Percentiles rank a stretch among this genome's conserved stretches.
Conservation (phyloP, 1,140 invertebrate species). For the Trachymyrmex cornetzi region DNA sequence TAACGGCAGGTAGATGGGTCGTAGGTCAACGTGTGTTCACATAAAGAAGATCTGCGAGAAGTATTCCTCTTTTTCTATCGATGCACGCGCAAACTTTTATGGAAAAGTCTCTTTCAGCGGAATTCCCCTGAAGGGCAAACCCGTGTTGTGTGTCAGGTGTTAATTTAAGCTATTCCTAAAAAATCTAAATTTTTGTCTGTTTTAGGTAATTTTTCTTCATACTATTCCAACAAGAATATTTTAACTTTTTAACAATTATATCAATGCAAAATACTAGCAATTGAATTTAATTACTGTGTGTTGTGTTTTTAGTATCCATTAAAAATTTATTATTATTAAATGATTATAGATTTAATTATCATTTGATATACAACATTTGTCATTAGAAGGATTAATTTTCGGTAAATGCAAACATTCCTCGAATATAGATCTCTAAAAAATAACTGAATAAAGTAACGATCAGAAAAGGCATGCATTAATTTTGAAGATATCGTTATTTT, state of each 20-base stretch:
- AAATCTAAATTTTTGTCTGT: slow-evolving; percentile 9
- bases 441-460: background rate
- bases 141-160: slow-evolving; percentile 50
- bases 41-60: slow-evolving; percentile 25
- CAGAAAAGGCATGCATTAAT: background rate
- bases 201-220: background rate
- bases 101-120: slow-evolving; percentile 26
- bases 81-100: slow-evolving; percentile 35
- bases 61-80: background rate
- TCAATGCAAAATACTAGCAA: background rate
- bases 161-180: background rate
- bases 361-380: background rate
- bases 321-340: background rate
- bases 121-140: slow-evolving; percentile 12
- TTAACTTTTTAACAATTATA: background rate
- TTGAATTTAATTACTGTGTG: background rate
- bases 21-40: slow-evolving; percentile 68
- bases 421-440: background rate
- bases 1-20: slow-evolving; percentile 71
- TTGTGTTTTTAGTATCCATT: background rate
- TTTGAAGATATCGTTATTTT: background rate
- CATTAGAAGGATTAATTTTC: background rate
- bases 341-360: background rate
- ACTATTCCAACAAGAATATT: background rate
- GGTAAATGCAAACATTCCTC: background rate